Conservation (phyloP, 2,113 vertebrate species). For the Azemiops feae region DNA sequence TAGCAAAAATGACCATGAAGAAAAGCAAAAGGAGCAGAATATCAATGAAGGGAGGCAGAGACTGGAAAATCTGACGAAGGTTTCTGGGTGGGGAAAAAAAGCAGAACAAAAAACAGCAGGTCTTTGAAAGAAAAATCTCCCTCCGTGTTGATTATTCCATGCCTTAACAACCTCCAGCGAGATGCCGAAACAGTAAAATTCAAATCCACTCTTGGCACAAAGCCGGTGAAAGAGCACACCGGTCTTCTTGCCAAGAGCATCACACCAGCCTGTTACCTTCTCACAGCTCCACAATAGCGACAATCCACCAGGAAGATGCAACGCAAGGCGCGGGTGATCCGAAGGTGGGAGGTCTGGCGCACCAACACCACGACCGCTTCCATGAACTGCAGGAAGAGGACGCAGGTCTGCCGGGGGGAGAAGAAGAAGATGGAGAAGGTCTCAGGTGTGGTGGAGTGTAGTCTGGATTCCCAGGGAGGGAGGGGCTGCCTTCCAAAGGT, state of each 20-base stretch:
- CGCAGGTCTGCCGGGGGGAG: conserved; percentile 74
- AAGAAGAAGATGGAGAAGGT: neutral
- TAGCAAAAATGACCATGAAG: conserved; percentile 99
- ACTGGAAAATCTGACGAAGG: conserved; percentile 98
- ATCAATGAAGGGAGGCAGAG: conserved; percentile 95
- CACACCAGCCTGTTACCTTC: conserved; percentile 72
- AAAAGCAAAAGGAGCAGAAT: conserved; percentile 94
- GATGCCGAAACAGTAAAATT: neutral
- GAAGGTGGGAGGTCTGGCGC: conserved; percentile 90
- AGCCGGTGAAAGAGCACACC: neutral
- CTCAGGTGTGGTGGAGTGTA: neutral
- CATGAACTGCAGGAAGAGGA: conserved; percentile 90
- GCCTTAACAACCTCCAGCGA: neutral
- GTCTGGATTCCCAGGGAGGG: neutral
- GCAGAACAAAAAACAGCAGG: neutral
- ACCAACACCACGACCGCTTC: conserved; percentile 96
- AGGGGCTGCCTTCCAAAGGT: neutral
- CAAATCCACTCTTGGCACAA: too few species aligned
- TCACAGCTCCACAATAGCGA: conserved; percentile 92
- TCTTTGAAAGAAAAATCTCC: neutral
- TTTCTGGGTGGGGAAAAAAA: conserved; percentile 75
- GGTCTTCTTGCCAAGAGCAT: accelerated
- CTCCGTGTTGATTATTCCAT: neutral
- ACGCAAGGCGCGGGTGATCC: conserved; percentile 91
- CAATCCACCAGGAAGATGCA: conserved; percentile 98